Evolutionary conservation across 2,113 vertebrate genomes (phyloP).

Genomic region (Chaetorhynchus papuensis): DNA sequence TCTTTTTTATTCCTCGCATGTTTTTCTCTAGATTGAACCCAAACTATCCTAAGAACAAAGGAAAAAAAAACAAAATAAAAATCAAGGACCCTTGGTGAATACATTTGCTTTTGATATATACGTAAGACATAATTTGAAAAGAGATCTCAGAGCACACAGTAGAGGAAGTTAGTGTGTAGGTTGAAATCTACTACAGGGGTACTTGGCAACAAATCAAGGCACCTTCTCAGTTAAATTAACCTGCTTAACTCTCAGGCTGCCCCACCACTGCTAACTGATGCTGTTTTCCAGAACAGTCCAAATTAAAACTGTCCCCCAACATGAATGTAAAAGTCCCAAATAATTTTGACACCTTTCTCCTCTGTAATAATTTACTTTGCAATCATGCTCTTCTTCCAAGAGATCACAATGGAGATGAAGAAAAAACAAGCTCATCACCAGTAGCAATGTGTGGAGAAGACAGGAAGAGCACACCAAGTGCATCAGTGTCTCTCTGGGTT

Average conservation of each 20-base stretch:
- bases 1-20: neutral
- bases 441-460: neutral
- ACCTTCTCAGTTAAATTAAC: neutral
- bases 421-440: rapidly evolving
- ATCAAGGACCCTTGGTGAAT: neutral
- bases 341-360: neutral
- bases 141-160: neutral
- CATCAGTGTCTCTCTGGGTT: neutral
- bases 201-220: neutral
- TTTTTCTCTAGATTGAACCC: neutral
- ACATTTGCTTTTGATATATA: neutral
- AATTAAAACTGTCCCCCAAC: neutral
- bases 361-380: neutral
- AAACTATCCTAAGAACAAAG: neutral
- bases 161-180: neutral
- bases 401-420: rapidly evolving
- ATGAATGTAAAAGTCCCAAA: neutral
- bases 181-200: neutral
- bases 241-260: neutral
- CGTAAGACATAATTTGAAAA: neutral
- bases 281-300: neutral
- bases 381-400: neutral
- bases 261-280: neutral
- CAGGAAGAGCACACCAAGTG: neutral
- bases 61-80: neutral